A percentile compares a stretch with the other conserved stretches of the same genome.
Conservation (phyloP, 2,113 vertebrate genomes). For the Scopus umbretta region DNA sequence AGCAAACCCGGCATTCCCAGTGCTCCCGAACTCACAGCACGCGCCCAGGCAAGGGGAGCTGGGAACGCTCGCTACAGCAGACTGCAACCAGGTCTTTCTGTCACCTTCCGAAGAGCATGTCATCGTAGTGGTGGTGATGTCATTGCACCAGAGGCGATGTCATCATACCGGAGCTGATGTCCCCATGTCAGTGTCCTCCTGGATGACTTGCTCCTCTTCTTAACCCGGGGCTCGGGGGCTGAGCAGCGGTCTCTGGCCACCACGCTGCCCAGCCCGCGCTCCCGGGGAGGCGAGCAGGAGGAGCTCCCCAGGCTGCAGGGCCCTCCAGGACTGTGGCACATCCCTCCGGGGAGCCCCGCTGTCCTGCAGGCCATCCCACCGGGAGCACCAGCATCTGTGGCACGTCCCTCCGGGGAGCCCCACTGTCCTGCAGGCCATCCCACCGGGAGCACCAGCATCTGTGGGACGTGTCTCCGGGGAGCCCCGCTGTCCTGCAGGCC, state of each 20-base stretch:
- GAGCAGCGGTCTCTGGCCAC: neutral
- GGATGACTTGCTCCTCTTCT: neutral
- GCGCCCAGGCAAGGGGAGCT: fast-evolving
- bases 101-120: fast-evolving
- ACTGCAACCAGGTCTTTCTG: neutral
- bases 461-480: fast-evolving
- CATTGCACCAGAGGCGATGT: neutral
- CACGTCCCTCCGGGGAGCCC: neutral
- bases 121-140: too few relatives aligned
- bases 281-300: neutral
- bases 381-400: neutral
- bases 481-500: fast-evolving
- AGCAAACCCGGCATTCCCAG: fast-evolving
- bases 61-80: neutral
- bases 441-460: fast-evolving
- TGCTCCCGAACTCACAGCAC: fast-evolving
- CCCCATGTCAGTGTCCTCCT: neutral
- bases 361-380: neutral
- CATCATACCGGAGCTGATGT: fast-evolving
- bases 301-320: neutral
- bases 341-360: neutral
- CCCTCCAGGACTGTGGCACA: neutral
- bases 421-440: fast-evolving
- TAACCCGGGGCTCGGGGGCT: too few relatives aligned
- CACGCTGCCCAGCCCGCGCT: neutral